Evolutionary conservation across 2,888 invertebrate species (phyloP).

Genomic region (Lymantria dispar): DNA sequence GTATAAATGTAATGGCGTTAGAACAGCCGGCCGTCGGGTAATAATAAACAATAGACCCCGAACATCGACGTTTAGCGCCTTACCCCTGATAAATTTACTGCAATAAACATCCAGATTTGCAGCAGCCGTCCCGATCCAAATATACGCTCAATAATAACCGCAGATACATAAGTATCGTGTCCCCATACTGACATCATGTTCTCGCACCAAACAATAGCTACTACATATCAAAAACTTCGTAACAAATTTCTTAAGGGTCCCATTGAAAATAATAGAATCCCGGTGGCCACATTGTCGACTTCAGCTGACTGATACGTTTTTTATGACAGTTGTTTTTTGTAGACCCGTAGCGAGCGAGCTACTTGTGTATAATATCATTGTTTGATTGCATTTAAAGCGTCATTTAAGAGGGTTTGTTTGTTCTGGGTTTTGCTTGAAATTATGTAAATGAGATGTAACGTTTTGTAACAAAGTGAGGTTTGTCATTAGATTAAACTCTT

Average conservation of each 20-base stretch:
- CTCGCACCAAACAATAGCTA: constrained; percentile 40
- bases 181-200: constrained; percentile 11
- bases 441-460: constrained; percentile 58
- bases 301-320: constrained; percentile 62
- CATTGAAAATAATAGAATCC: constrained; percentile 64
- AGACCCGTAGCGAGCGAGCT: constrained; percentile 45
- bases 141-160: constrained; percentile 20
- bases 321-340: constrained; percentile 59
- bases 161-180: constrained; percentile 39
- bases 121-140: constrained; percentile 29
- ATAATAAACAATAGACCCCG: constrained; percentile 50
- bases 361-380: constrained; percentile 67
- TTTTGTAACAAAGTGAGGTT: constrained; percentile 24
- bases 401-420: constrained; percentile 72
- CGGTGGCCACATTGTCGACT: constrained; percentile 63
- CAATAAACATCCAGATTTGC: constrained; percentile 49
- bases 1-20: constrained; percentile 8
- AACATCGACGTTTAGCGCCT: constrained; percentile 54
- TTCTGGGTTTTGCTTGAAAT: constrained; percentile 55
- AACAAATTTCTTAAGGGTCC: constrained; percentile 73
- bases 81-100: constrained; percentile 61
- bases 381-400: constrained; percentile 72
- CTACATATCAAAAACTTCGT: constrained; percentile 64
- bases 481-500: constrained; percentile 6
- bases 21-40: constrained; percentile 44